Conservation (phyloP, 2,888 invertebrate genomes). For the Ophraella communa region DNA sequence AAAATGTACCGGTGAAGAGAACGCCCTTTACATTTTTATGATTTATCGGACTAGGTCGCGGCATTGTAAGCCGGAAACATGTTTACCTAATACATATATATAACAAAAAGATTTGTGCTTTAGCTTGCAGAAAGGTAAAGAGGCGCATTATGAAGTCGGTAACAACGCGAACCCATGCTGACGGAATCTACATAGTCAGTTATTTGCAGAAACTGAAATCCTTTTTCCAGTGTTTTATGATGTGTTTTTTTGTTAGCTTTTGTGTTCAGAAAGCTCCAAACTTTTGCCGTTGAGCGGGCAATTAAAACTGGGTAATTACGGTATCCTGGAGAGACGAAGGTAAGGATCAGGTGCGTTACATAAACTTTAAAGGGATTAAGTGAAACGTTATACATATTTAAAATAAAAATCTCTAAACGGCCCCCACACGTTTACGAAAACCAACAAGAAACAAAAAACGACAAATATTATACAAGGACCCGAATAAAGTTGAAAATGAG, state of each 20-base stretch:
- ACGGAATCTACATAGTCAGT: constrained; percentile 18
- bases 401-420: too few species aligned
- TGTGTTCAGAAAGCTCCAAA: constrained; percentile 32
- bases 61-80: constrained; percentile 24
- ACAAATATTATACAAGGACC: too few species aligned
- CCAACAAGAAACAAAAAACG: too few species aligned
- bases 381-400: too few species aligned
- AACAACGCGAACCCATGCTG: constrained; percentile 3
- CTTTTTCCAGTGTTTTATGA: constrained; percentile 28
- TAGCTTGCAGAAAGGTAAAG: constrained; percentile 25
- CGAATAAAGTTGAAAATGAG: too few species aligned
- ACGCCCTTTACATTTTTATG: constrained; percentile 5
- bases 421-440: too few species aligned
- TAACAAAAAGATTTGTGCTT: constrained; percentile 29
- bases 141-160: constrained; percentile 17
- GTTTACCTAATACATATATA: constrained; percentile 22
- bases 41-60: constrained; percentile 1
- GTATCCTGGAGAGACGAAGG: constrained; percentile 22
- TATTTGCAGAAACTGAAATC: constrained; percentile 21
- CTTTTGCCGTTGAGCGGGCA: constrained; percentile 51
- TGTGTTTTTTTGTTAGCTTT: constrained; percentile 20
- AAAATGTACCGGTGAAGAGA: background rate
- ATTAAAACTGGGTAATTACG: constrained; percentile 53
- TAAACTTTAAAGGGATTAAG: background rate
- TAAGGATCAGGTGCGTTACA: background rate